A percentile compares a stretch with the other conserved stretches of the same genome.
phyloP scores from a whole-genome alignment of 2,797 vertebrate species.

The Sebastiscus tertius region DNA sequence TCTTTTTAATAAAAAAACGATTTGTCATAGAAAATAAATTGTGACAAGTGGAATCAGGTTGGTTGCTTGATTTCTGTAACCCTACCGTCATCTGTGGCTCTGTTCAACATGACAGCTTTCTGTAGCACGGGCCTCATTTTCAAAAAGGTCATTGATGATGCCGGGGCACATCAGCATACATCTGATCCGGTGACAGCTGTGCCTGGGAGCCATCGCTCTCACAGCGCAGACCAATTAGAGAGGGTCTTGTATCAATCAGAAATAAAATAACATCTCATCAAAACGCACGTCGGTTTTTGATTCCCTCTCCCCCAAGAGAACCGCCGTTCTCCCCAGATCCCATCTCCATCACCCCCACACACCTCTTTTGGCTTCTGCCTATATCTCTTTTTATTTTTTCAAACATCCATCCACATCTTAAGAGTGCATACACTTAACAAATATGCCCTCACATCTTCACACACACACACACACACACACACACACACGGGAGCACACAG shows the following conservation, averaged over 20 bases:
- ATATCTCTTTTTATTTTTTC: constrained; percentile 7
- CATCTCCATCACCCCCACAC: constrained; percentile 35
- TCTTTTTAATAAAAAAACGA: constrained; percentile 37
- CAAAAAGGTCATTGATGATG: constrained; percentile 76
- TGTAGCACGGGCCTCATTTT: constrained; percentile 53
- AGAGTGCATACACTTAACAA: neutral
- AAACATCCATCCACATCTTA: constrained; percentile 1
- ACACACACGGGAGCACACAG: neutral
- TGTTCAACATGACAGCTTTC: constrained; percentile 61
- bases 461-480: neutral
- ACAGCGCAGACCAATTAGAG: constrained; percentile 75
- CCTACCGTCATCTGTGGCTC: constrained; percentile 29
- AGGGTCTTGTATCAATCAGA: constrained; percentile 76
- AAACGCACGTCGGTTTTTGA: constrained; percentile 67
- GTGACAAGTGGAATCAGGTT: constrained; percentile 47
- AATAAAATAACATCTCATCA: constrained; percentile 81
- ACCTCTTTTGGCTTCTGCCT: constrained; percentile 10
- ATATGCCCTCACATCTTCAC: neutral
- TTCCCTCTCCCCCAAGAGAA: constrained; percentile 51
- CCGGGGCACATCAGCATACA: constrained; percentile 61
- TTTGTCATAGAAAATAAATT: constrained; percentile 40
- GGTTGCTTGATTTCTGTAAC: constrained; percentile 47
- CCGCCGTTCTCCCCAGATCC: constrained; percentile 34
- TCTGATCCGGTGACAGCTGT: constrained; percentile 71
- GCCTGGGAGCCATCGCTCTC: constrained; percentile 71